Evolutionary conservation across 2,888 invertebrate genomes (phyloP).

Genomic region (Platynereis dumerilii): DNA sequence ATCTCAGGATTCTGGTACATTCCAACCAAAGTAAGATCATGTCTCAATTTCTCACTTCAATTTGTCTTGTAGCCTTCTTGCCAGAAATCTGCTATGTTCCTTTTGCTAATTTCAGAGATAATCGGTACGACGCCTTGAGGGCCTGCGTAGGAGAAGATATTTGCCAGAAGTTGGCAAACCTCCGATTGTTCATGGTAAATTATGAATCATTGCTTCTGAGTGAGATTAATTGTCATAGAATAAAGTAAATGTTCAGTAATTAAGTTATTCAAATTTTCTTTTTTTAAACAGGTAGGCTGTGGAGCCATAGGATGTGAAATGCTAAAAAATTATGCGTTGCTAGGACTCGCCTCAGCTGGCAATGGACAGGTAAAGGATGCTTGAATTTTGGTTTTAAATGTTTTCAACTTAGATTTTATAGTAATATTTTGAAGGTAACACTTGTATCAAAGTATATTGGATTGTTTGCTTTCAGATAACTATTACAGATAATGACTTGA

Average conservation of each 20-base stretch:
- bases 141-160: constrained; percentile 39
- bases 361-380: constrained; percentile 41
- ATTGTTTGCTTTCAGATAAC: constrained; percentile 42
- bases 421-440: too few relatives aligned
- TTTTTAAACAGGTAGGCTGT: constrained; percentile 58
- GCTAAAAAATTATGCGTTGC: constrained; percentile 62
- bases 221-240: too few relatives aligned
- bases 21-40: constrained; percentile 17
- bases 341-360: constrained; percentile 50
- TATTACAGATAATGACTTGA: constrained; percentile 63
- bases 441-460: neutral
- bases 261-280: too few relatives aligned
- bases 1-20: constrained; percentile 13
- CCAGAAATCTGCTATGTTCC: neutral
- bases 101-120: constrained; percentile 42
- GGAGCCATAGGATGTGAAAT: constrained; percentile 65
- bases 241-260: too few relatives aligned
- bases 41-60: neutral
- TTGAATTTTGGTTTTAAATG: neutral
- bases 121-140: constrained; percentile 59
- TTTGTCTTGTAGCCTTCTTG: neutral
- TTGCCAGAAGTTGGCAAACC: constrained; percentile 29
- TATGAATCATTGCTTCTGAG: too few relatives aligned
- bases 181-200: constrained; percentile 48
- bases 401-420: neutral